Evolutionary conservation across 1,140 invertebrate genomes (phyloP).

Genomic region (Drosophila nannoptera): DNA sequence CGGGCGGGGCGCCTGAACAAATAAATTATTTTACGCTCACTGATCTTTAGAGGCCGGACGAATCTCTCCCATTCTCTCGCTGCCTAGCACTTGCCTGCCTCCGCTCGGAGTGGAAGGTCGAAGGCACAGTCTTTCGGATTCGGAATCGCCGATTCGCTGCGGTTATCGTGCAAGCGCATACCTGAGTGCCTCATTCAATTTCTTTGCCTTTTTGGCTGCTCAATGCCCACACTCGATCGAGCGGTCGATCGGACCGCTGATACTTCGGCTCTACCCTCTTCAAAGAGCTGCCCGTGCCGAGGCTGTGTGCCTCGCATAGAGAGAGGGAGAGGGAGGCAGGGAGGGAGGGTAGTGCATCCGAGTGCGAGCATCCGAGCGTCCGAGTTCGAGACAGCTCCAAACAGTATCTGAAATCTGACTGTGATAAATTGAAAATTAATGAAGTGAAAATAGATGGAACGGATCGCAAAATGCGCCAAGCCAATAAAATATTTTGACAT

Average conservation of each 20-base stretch:
- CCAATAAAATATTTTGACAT: conserved; percentile 80
- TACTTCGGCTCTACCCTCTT: conserved; percentile 63
- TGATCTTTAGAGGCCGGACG: conserved; percentile 1
- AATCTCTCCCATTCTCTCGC: not conserved
- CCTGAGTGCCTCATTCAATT: conserved; percentile 65
- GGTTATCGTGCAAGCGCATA: conserved; percentile 64
- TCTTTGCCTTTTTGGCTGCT: conserved; percentile 49
- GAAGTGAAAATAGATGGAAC: conserved; percentile 79
- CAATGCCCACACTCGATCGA: conserved; percentile 33
- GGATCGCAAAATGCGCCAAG: conserved; percentile 79
- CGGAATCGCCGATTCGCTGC: conserved; percentile 48
- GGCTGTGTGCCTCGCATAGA: not conserved
- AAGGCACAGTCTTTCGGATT: conserved; percentile 14
- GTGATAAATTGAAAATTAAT: conserved; percentile 80
- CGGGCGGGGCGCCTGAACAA: not conserved
- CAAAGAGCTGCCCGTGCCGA: conserved; percentile 45
- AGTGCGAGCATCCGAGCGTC: conserved; percentile 1
- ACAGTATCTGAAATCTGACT: conserved; percentile 78
- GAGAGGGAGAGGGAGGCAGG: not conserved
- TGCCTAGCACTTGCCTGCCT: conserved; percentile 19
- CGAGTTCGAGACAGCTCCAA: conserved; percentile 8
- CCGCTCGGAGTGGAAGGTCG: conserved; percentile 8
- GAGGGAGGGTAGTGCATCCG: not conserved
- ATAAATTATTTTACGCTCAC: conserved; percentile 15
- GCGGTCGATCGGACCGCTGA: conserved; percentile 65